Evolutionary conservation across 2,113 vertebrate species (phyloP).

Genomic region (Poeciliopsis prolifica): DNA sequence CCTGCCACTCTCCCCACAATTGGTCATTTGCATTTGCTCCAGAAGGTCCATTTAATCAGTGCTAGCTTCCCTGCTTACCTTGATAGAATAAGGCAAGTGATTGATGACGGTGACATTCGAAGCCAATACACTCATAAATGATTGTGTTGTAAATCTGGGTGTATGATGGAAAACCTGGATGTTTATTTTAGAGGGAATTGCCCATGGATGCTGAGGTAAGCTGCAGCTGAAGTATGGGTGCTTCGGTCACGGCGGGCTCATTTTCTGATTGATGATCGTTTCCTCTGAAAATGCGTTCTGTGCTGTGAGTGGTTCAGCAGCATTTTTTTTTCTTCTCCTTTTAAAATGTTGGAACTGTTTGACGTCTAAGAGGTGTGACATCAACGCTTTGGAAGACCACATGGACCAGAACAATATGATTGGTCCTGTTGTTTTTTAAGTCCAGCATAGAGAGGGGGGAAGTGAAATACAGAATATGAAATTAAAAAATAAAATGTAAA

Average conservation of each 20-base stretch:
- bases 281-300: constrained; percentile 33
- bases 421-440: neutral
- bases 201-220: constrained; percentile 79
- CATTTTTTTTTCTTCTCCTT: constrained; percentile 25
- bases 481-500: neutral
- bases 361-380: constrained; percentile 28
- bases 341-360: constrained; percentile 33
- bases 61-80: constrained; percentile 70
- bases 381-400: neutral
- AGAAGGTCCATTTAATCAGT: constrained; percentile 84
- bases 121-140: constrained; percentile 80
- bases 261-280: constrained; percentile 63
- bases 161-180: constrained; percentile 77
- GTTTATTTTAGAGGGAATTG: constrained; percentile 74
- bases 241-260: constrained; percentile 11
- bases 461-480: neutral
- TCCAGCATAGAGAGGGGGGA: neutral
- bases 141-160: constrained; percentile 80
- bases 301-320: constrained; percentile 41
- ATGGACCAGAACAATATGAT: neutral
- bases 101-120: constrained; percentile 76
- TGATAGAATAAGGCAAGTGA: constrained; percentile 79
- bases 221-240: constrained; percentile 66
- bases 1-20: constrained; percentile 60
- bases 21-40: constrained; percentile 81